phyloP scores from a whole-genome alignment of 2,888 invertebrate species.

The Sarcophaga variegata region DNA sequence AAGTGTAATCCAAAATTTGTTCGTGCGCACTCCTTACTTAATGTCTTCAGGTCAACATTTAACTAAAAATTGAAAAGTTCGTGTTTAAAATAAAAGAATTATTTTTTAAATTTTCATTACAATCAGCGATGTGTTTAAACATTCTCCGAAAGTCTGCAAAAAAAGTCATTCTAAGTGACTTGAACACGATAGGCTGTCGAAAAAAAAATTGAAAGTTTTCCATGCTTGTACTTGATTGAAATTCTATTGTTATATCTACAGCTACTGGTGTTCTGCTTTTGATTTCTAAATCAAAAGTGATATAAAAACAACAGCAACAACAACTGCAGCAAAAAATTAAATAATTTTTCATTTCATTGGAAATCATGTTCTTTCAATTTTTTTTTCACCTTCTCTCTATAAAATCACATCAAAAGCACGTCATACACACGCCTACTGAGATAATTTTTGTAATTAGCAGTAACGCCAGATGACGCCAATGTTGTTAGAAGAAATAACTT shows the following conservation, averaged over 20 bases:
- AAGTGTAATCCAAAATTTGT: too few relatives aligned
- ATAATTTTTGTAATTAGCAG: constrained; percentile 64
- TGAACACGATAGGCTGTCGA: background rate
- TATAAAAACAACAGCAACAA: background rate
- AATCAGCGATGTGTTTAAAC: too few relatives aligned
- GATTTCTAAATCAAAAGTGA: background rate
- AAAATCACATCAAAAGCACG: constrained; percentile 61
- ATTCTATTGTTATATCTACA: constrained; percentile 10
- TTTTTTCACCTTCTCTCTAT: constrained; percentile 43
- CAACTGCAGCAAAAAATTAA: background rate
- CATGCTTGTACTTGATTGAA: constrained; percentile 41
- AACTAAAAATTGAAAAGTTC: too few relatives aligned
- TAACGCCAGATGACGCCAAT: constrained; percentile 68
- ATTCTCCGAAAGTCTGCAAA: too few relatives aligned
- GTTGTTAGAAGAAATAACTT: constrained; percentile 9
- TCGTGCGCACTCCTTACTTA: too few relatives aligned
- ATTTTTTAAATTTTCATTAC: too few relatives aligned
- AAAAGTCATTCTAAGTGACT: too few relatives aligned
- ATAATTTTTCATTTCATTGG: background rate
- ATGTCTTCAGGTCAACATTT: too few relatives aligned
- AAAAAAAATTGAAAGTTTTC: background rate
- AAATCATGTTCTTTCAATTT: constrained; percentile 1
- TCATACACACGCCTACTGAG: constrained; percentile 65
- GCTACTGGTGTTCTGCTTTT: constrained; percentile 24
- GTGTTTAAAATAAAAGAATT: too few relatives aligned